phyloP scores from a whole-genome alignment of 2,113 vertebrate genomes.

The Xenopus borealis region DNA sequence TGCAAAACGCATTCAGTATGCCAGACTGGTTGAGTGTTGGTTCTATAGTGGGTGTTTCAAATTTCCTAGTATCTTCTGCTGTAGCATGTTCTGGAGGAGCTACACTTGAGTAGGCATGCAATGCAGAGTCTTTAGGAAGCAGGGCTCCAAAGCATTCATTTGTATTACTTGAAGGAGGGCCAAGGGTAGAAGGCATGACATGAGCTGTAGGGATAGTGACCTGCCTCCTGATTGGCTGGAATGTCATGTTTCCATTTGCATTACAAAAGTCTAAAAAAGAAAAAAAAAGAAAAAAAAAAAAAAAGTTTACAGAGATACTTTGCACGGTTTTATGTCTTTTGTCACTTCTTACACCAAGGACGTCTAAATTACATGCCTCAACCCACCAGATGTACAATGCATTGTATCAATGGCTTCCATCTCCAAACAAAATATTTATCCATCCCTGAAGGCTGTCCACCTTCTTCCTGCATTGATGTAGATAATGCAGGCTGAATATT shows the following conservation, averaged over 20 bases:
- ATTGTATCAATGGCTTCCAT: too few relatives aligned
- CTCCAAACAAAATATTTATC: too few relatives aligned
- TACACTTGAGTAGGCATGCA: slow-evolving; percentile 68
- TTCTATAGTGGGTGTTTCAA: slow-evolving; percentile 82
- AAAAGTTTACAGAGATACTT: too few relatives aligned
- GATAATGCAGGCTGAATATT: too few relatives aligned
- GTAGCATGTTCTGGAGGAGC: slow-evolving; percentile 68
- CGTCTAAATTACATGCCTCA: too few relatives aligned
- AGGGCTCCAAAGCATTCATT: slow-evolving; percentile 58
- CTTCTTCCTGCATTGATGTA: too few relatives aligned
- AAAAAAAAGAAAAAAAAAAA: too few relatives aligned
- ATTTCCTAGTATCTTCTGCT: slow-evolving; percentile 76
- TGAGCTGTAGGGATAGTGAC: slow-evolving; percentile 93
- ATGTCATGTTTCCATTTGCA: slow-evolving; percentile 79
- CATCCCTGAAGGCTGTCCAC: too few relatives aligned
- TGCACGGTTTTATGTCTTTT: too few relatives aligned
- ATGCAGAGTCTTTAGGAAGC: slow-evolving; percentile 57
- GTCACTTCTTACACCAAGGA: too few relatives aligned
- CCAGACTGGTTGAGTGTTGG: slow-evolving; percentile 85
- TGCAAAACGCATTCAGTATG: slow-evolving; percentile 69
- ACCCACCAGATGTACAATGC: too few relatives aligned
- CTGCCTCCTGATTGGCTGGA: slow-evolving; percentile 91
- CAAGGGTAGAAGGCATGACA: slow-evolving; percentile 93
- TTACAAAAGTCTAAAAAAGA: slow-evolving; percentile 76
- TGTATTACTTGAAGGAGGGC: slow-evolving; percentile 70